Conservation (phyloP, 2,797 vertebrate species). For the Gephyroberyx darwinii region DNA sequence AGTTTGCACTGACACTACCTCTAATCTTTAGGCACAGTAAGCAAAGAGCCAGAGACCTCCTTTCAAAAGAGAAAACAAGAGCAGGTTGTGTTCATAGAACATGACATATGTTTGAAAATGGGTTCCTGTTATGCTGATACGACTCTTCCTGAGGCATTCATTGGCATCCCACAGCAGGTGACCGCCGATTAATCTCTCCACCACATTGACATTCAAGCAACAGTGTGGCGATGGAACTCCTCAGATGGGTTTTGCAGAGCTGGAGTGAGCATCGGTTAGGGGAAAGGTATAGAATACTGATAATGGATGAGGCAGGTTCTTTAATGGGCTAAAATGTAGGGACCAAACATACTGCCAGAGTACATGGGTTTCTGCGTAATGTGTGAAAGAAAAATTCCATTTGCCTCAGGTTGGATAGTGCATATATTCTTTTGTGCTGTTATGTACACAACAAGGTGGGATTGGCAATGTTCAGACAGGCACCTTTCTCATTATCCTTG, state of each 20-base stretch:
- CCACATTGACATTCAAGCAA: slow-evolving; percentile 58
- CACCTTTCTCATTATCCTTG: slow-evolving; percentile 44
- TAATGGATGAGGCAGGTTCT: slow-evolving; percentile 38
- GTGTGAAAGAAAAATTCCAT: background rate
- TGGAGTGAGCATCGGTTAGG: slow-evolving; percentile 27
- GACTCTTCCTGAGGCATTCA: slow-evolving; percentile 62
- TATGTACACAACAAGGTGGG: slow-evolving; percentile 40
- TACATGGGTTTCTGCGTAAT: background rate
- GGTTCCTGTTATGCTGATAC: slow-evolving; percentile 68
- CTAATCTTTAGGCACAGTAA: slow-evolving; percentile 68
- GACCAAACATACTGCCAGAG: background rate
- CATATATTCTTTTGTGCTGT: slow-evolving; percentile 16
- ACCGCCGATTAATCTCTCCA: slow-evolving; percentile 70
- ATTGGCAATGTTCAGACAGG: slow-evolving; percentile 13
- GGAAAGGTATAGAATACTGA: slow-evolving; percentile 42
- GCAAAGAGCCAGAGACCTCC: slow-evolving; percentile 51
- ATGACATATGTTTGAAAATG: slow-evolving; percentile 70
- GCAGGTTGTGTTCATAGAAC: slow-evolving; percentile 59
- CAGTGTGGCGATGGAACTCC: slow-evolving; percentile 41
- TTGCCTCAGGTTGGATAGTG: slow-evolving; percentile 5
- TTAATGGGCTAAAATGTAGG: background rate
- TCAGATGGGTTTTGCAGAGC: slow-evolving; percentile 45
- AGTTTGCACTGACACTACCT: slow-evolving; percentile 60
- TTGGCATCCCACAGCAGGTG: slow-evolving; percentile 74
- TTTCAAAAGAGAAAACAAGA: slow-evolving; percentile 68